phyloP scores from a whole-genome alignment of 53 echinoderm and acorn worm genomes.

The Paracentrotus lividus region DNA sequence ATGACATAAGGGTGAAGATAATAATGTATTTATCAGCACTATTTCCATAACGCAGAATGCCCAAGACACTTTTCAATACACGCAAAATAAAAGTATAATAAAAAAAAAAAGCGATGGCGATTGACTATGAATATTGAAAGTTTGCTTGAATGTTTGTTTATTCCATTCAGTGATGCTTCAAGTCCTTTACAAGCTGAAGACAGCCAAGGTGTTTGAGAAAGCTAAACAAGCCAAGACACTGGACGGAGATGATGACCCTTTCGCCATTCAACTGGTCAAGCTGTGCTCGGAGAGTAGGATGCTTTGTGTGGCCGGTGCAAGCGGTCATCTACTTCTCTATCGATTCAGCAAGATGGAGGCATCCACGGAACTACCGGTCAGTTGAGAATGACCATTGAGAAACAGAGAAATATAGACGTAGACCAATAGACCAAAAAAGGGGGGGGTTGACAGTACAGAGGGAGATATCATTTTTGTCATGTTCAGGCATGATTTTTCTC shows the following conservation, averaged over 20 bases:
- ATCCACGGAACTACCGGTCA: conserved; percentile 85
- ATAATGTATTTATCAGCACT: too few species aligned
- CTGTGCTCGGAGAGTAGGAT: conserved; percentile 92
- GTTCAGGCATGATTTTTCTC: too few species aligned
- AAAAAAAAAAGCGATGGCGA: too few species aligned
- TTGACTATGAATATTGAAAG: not conserved
- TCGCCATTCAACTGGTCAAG: conserved; percentile 93
- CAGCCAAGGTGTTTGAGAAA: conserved; percentile 98
- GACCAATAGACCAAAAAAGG: not conserved
- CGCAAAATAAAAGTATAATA: too few species aligned
- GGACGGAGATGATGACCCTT: conserved; percentile 93
- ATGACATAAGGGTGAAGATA: too few species aligned
- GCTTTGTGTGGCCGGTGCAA: conserved; percentile 93
- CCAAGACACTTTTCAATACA: too few species aligned
- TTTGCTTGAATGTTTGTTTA: not conserved
- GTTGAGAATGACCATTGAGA: not conserved
- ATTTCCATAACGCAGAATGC: too few species aligned
- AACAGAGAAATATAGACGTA: too few species aligned
- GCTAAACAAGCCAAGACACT: conserved; percentile 92
- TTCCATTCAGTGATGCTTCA: conserved; percentile 87
- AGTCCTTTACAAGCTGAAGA: conserved; percentile 98
- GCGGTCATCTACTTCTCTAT: conserved; percentile 94
- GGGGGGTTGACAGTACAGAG: not conserved
- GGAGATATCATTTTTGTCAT: too few species aligned
- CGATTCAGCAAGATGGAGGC: conserved; percentile 93